Percentiles rank a stretch among this genome's conserved stretches.
Conservation (phyloP, 2,113 vertebrate genomes). For the Lasiurus cinereus region DNA sequence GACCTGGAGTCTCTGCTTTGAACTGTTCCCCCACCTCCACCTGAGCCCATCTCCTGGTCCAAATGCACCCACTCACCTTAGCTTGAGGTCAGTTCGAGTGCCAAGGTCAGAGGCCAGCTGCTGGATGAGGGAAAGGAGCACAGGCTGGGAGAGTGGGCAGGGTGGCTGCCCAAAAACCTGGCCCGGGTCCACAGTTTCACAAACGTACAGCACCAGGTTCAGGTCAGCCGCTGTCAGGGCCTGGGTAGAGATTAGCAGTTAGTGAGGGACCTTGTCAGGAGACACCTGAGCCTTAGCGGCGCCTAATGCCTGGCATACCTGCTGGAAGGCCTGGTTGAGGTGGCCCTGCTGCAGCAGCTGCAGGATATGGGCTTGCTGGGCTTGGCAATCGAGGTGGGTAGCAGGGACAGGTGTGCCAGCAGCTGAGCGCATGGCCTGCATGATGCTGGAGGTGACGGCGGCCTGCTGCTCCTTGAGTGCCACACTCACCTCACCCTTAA, state of each 20-base stretch:
- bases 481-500: conserved; percentile 96
- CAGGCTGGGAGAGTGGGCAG: conserved; percentile 96
- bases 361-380: conserved; percentile 96
- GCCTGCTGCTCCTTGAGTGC: conserved; percentile 99
- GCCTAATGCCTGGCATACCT: conserved; percentile 87
- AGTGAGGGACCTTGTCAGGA: not conserved
- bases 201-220: conserved; percentile 97
- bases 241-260: conserved; percentile 85
- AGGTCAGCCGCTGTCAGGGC: conserved; percentile 97
- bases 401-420: conserved; percentile 96
- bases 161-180: conserved; percentile 97
- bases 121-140: conserved; percentile 98
- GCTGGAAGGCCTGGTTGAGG: conserved; percentile 99
- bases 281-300: not conserved
- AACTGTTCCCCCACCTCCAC: not conserved
- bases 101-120: conserved; percentile 97
- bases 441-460: conserved; percentile 97
- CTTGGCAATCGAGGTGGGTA: conserved; percentile 96
- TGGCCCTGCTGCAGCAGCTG: conserved; percentile 98
- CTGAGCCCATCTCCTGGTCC: not conserved
- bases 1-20: not conserved
- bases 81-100: conserved; percentile 96
- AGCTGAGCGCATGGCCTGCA: conserved; percentile 98
- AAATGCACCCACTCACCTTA: conserved; percentile 90
- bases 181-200: conserved; percentile 97